Evolutionary conservation across 2,113 vertebrate genomes (phyloP).

Genomic region (Hymenochirus boettgeri): DNA sequence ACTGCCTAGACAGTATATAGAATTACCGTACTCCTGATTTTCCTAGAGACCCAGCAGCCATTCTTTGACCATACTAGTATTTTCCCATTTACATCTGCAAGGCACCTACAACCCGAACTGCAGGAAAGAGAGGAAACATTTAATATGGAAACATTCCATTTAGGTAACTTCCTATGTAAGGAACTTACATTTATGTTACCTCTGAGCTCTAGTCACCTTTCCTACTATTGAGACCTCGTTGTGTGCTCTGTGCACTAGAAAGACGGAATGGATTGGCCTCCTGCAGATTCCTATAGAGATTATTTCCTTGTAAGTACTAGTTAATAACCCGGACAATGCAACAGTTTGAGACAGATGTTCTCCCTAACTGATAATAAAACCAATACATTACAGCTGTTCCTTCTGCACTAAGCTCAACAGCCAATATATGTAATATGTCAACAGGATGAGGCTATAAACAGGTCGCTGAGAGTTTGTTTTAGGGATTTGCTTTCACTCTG

Average conservation of each 20-base stretch:
- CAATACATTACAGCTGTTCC: slow-evolving; percentile 44
- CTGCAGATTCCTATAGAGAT: slow-evolving; percentile 42
- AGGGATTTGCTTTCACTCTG: slow-evolving; percentile 19
- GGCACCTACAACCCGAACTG: no score
- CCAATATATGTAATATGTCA: slow-evolving; percentile 6
- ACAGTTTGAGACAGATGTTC: slow-evolving; percentile 51
- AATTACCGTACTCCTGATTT: no score
- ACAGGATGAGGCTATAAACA: slow-evolving; percentile 30
- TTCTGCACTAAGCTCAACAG: slow-evolving; percentile 44
- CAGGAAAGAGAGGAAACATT: no score
- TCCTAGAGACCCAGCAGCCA: no score
- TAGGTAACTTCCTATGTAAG: no score
- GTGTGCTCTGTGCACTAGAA: neutral
- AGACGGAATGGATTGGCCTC: slow-evolving; percentile 20
- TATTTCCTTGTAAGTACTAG: slow-evolving; percentile 45
- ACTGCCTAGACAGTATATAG: no score
- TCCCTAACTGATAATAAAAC: slow-evolving; percentile 50
- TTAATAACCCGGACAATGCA: slow-evolving; percentile 45
- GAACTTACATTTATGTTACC: no score
- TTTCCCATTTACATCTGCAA: no score
- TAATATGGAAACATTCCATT: no score
- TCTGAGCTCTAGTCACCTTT: no score
- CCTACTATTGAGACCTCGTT: neutral
- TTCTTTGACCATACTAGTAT: no score
- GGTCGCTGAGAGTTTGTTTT: slow-evolving; percentile 39